These are phyloP conservation scores for Nemurella pictetii DNA, from an alignment of 2,888 invertebrate species.

Conservation along the genomic window DNA sequence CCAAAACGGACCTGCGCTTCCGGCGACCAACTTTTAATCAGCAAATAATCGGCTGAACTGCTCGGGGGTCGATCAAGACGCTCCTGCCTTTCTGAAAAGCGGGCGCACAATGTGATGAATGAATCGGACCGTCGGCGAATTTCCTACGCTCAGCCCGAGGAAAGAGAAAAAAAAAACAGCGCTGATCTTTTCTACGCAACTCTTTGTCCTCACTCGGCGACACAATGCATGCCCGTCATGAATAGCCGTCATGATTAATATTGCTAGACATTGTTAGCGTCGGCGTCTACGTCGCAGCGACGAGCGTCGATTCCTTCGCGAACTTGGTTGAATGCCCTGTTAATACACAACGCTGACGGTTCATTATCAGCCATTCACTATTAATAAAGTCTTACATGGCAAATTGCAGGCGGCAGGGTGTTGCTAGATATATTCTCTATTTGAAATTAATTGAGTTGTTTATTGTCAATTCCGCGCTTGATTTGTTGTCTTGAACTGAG, in stretches of 20 bases:
- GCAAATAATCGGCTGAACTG: neutral
- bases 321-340: neutral
- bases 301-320: neutral
- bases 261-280: too few relatives aligned
- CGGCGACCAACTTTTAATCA: neutral
- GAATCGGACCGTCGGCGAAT: neutral
- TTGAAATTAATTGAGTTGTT: neutral
- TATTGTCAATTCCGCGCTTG: neutral
- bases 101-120: neutral
- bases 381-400: neutral
- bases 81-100: neutral
- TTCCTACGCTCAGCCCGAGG: neutral
- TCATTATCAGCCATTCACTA: neutral
- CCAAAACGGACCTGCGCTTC: neutral
- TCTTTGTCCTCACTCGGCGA: neutral
- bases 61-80: too few relatives aligned
- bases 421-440: neutral
- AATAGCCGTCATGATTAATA: neutral
- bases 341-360: neutral
- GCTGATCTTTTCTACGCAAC: neutral
- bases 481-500: neutral
- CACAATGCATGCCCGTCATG: neutral
- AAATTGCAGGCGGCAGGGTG: neutral
- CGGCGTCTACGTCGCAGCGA: neutral
- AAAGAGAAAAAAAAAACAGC: neutral